Conservation (phyloP, 2,797 vertebrate genomes). For the Pelobates cultripes region DNA sequence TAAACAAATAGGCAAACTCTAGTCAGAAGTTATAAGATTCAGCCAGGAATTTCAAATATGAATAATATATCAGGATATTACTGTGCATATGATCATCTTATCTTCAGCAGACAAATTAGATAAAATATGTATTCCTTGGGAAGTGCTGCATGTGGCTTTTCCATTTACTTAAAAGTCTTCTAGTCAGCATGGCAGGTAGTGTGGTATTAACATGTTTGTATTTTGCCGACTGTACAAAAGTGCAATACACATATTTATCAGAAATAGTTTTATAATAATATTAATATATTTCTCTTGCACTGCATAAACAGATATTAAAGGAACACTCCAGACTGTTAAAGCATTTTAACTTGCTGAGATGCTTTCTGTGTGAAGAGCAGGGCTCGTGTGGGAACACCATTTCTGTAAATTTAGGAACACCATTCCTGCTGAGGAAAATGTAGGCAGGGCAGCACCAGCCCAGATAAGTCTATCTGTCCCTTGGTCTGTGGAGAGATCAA, state of each 20-base stretch:
- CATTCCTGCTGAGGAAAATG: no score
- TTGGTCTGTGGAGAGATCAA: no score
- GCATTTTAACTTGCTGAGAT: no score
- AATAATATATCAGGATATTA: constrained; percentile 40
- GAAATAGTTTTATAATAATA: no score
- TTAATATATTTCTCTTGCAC: no score
- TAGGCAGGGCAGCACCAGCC: no score
- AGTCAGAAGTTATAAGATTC: background rate
- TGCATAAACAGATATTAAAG: no score
- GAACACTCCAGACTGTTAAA: no score
- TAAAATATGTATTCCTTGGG: constrained; percentile 20
- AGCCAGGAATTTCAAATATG: constrained; percentile 4
- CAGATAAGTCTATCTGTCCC: no score
- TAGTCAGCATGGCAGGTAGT: background rate
- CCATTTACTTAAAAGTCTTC: constrained; percentile 10
- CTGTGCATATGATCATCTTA: constrained; percentile 11
- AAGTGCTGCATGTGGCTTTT: constrained; percentile 13
- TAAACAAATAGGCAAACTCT: constrained; percentile 5
- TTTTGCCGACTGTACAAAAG: constrained; percentile 3
- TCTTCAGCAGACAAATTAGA: constrained; percentile 18
- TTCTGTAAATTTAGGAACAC: no score
- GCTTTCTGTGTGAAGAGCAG: no score
- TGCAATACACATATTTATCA: background rate
- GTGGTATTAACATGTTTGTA: background rate
- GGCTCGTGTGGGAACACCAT: no score